phyloP scores from a whole-genome alignment of 1,140 invertebrate species.

The Halictus rubicundus region DNA sequence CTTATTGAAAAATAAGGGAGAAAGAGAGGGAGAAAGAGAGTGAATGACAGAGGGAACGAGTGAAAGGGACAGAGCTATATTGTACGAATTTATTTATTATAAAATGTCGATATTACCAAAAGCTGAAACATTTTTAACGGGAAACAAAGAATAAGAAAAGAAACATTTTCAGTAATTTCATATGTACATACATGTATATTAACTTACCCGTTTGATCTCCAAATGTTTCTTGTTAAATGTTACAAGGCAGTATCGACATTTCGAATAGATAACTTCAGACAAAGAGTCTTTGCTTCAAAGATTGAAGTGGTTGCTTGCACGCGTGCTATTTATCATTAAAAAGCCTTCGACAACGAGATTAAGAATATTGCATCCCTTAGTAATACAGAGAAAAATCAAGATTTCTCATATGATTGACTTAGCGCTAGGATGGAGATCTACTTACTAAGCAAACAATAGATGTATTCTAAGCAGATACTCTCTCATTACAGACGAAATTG shows the following conservation, averaged over 20 bases:
- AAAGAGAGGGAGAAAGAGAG: constrained; percentile 18
- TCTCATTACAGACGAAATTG: constrained; percentile 53
- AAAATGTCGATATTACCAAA: constrained; percentile 41
- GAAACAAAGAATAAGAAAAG: background rate
- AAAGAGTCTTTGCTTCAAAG: constrained; percentile 37
- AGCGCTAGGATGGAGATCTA: constrained; percentile 52
- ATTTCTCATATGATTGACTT: constrained; percentile 54
- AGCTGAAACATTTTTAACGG: constrained; percentile 1
- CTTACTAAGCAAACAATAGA: constrained; percentile 54
- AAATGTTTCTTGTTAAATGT: constrained; percentile 26
- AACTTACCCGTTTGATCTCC: constrained; percentile 19
- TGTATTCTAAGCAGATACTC: constrained; percentile 61
- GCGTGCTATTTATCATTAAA: constrained; percentile 50
- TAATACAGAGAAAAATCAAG: constrained; percentile 50
- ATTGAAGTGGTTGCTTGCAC: constrained; percentile 36
- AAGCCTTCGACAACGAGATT: constrained; percentile 63
- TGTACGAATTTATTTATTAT: constrained; percentile 66
- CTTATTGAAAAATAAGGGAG: constrained; percentile 34
- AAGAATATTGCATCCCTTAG: constrained; percentile 53
- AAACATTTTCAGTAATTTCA: constrained; percentile 19
- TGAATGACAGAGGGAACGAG: constrained; percentile 28
- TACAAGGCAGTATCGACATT: constrained; percentile 35
- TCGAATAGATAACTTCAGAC: constrained; percentile 62
- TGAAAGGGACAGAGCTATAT: constrained; percentile 36
- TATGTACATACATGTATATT: constrained; percentile 34